Evolutionary conservation across 1,140 invertebrate species (phyloP), one percentile per base, ranked within the genome.

Genomic region (Ceratitis capitata): DNA sequence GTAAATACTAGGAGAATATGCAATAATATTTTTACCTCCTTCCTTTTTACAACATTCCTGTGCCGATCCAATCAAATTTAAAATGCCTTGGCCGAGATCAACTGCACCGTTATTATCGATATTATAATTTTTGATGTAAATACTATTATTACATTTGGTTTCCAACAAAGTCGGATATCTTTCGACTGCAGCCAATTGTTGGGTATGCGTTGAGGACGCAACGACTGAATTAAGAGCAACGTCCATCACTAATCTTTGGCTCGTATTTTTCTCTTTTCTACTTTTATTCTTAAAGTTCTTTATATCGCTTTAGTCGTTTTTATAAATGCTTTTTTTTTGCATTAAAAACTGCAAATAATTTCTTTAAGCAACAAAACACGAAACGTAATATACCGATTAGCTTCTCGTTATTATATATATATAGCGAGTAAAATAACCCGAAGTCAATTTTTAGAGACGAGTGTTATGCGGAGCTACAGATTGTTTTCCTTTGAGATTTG

Each of bases 191-290:
- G 23, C 56, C 19, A 45, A n/a, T 56, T 19, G 26, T 39, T n/a
- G n/a, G 26, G 49, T 42, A 29, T 19, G 42, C 47, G 84, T 53
- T 29, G 84, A 85, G 12, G 84, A 56, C 69, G 51, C 51, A 69
- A 84, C 39, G 45, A 82, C 85, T 14, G 86, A 61, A 84, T 85
- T 86, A 56, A 86, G 78, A 58, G 84, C 86, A 83, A 86, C 42
- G 83, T 86, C 84, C 86, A 86, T 86, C 9, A 78, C 74, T 85
- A 56, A 12, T 12, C 6, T 14, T 53, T 14, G n/a, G 4, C 29
- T 83, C 2, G 5, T 78, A n/a, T 5, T 9, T 23, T 42, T 42
- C 19, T 64, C 45, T 26, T 45, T 14, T 64, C 19, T 78, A 42
- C n/a, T 42, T 78, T 78, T 47, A 23, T 45, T 0, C 23, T 78